phyloP scores from a whole-genome alignment of 1,140 invertebrate genomes.

The Drosophila sulfurigaster region DNA sequence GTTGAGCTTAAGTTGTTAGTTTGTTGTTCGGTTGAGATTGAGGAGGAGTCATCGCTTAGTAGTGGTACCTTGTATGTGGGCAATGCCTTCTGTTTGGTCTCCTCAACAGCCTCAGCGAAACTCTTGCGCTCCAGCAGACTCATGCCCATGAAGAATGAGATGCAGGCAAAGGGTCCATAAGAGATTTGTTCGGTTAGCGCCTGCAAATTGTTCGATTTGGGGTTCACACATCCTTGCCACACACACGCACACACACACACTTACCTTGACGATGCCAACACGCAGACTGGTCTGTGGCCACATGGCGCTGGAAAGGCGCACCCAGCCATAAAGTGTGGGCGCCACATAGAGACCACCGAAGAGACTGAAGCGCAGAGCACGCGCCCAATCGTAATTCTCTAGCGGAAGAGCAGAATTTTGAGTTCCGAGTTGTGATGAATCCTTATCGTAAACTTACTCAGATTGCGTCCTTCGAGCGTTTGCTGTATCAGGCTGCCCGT shows the following conservation, averaged over 20 bases:
- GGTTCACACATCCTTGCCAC: too few relatives aligned
- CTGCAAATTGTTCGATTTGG: conserved; percentile 82
- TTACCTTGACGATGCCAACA: conserved; percentile 89
- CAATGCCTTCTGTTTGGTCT: conserved; percentile 91
- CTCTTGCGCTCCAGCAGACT: conserved; percentile 91
- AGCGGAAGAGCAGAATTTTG: not conserved
- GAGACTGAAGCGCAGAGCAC: conserved; percentile 88
- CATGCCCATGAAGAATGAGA: conserved; percentile 93
- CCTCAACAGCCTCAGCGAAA: conserved; percentile 88
- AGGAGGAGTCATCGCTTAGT: not conserved
- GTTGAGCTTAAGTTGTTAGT: not conserved
- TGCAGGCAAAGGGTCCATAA: conserved; percentile 92
- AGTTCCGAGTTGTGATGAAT: not conserved
- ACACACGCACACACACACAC: conserved; percentile 74
- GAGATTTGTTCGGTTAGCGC: conserved; percentile 92
- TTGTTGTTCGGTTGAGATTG: not conserved
- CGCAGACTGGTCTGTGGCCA: conserved; percentile 88
- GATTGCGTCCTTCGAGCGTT: conserved; percentile 85
- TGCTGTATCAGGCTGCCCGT: conserved; percentile 88
- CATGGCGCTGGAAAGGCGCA: conserved; percentile 87
- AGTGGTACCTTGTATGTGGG: conserved; percentile 90
- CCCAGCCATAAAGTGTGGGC: conserved; percentile 90
- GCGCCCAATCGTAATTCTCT: conserved; percentile 86
- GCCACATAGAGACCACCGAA: conserved; percentile 90
- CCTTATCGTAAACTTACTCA: conserved; percentile 64